phyloP scores from a whole-genome alignment of 2,888 invertebrate genomes.

The Caenorhabditis doughertyi region DNA sequence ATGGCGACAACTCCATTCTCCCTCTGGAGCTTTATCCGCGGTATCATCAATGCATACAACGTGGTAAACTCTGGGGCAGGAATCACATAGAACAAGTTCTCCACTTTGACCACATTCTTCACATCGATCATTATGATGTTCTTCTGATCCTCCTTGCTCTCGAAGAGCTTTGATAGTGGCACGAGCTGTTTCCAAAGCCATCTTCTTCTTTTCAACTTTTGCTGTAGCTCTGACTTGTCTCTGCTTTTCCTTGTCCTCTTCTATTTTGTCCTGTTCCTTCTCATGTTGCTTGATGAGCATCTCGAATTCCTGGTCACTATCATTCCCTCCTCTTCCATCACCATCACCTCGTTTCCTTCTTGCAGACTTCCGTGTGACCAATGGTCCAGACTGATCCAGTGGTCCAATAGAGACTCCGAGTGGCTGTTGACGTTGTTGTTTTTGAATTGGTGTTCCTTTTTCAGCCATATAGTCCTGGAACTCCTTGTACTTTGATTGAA shows the following conservation, averaged over 20 bases:
- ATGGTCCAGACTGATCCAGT: neutral
- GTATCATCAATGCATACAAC: conserved; percentile 95
- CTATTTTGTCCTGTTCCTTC: conserved; percentile 83
- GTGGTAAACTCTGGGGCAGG: conserved; percentile 92
- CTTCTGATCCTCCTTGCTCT: conserved; percentile 84
- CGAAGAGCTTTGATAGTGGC: conserved; percentile 80
- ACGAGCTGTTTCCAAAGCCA: conserved; percentile 81
- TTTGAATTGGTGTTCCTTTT: conserved; percentile 58
- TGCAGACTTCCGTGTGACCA: conserved; percentile 52
- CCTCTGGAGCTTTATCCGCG: conserved; percentile 97
- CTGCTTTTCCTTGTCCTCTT: conserved; percentile 57
- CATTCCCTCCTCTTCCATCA: conserved; percentile 85
- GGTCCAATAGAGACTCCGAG: neutral
- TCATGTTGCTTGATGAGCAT: conserved; percentile 89
- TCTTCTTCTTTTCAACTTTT: conserved; percentile 71
- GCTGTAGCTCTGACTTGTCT: conserved; percentile 75
- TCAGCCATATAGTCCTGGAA: conserved; percentile 86
- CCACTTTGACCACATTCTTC: conserved; percentile 98
- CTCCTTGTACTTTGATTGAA: conserved; percentile 97
- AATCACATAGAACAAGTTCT: conserved; percentile 99
- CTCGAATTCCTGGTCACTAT: conserved; percentile 98
- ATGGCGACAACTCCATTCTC: conserved; percentile 97
- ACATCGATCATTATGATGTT: conserved; percentile 97
- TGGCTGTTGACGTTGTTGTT: conserved; percentile 52
- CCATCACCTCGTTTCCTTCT: conserved; percentile 75